A percentile compares a stretch with the other conserved stretches of the same genome.
These are phyloP conservation scores for Megaptera novaeangliae DNA, from an alignment of 2,113 vertebrate genomes.

Conservation along the genomic window DNA sequence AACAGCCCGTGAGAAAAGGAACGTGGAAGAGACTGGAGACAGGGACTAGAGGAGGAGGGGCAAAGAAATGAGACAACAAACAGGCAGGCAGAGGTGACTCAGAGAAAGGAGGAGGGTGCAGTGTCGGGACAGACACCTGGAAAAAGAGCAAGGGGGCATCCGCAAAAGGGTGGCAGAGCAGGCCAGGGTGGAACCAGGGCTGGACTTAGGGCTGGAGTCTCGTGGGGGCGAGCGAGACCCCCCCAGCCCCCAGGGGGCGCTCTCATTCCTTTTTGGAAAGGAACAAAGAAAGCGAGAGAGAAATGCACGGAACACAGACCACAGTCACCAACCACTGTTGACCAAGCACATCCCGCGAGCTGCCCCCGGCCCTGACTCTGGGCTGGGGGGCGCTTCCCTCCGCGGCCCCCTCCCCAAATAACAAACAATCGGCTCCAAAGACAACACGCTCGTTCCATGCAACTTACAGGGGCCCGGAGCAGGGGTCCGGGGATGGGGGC, in stretches of 20 bases:
- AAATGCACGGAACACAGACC: conserved; percentile 61
- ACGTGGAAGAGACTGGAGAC: not conserved
- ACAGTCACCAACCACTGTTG: conserved; percentile 70
- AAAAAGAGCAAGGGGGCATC: not conserved
- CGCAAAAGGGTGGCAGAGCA: not conserved
- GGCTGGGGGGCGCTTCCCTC: conserved; percentile 64
- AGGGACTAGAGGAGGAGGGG: not conserved
- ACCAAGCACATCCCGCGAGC: conserved; percentile 74
- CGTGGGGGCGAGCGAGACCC: not conserved
- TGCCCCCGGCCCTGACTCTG: conserved; percentile 59
- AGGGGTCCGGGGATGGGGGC: conserved; percentile 76
- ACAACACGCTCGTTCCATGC: conserved; percentile 79
- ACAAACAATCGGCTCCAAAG: conserved; percentile 75
- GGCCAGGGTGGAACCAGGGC: not conserved
- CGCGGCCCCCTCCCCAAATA: conserved; percentile 64
- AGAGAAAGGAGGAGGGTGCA: not conserved
- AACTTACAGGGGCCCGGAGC: conserved; percentile 78
- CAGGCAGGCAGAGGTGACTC: conserved; percentile 2
- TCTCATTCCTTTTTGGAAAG: conserved; percentile 51
- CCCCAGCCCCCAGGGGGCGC: not conserved
- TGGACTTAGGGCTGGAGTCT: not conserved
- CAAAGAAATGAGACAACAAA: not conserved
- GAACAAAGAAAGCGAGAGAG: conserved; percentile 55
- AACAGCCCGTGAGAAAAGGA: not conserved
- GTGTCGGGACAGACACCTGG: not conserved